Base-by-base conservation (phyloP, 2,113 vertebrate genomes). In the Sorex araneus region DNA sequence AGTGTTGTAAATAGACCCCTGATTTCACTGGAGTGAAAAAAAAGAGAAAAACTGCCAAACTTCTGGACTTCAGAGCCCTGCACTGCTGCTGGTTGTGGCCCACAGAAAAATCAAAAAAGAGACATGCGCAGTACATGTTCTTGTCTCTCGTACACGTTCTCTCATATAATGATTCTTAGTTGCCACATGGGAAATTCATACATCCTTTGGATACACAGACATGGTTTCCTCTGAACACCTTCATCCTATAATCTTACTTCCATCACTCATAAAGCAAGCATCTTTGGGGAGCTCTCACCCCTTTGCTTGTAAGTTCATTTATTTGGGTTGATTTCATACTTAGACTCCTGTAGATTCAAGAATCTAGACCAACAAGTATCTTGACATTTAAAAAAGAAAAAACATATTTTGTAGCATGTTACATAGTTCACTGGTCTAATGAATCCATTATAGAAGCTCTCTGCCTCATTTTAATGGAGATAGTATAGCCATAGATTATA, bases 261-360 rank as follows among this genome's bases (percentile, higher is more conserved):
- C 4, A n/a, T 3, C 23, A 47, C 2, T 7, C 16, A 32, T 19
- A 16, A 28, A 16, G 1, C n/a, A n/a, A n/a, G n/a, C n/a, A 0
- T 76, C 45, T 3, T n/a, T 60, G 45, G 1, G 21, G 3, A 78
- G 34, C 3, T 36, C 19, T 71, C 18, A 9, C 21, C 3, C 12
- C 40, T 60, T n/a, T 84, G 15, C 25, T 47, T 21, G 16, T 5
- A 16, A 27, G 1, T 71, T 36, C 5, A 9, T 54, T 82, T 84
- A 1, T 27, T 84, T 66, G 64, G 32, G 6, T 30, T 34, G 67
- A 5, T 47, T 1, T 19, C 12, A n/a, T 63, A 4, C 1, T 67
- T 21, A 2, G 2, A 69, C 19, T 8, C 32, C 27, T 15, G 12
- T 23, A 32, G 12, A 50, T 34, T 1, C 27, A 21, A 43, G 10